Evolutionary conservation across 35 echinoderm and acorn worm species (phyloP).

Genomic region (Ophioderma brevispina): DNA sequence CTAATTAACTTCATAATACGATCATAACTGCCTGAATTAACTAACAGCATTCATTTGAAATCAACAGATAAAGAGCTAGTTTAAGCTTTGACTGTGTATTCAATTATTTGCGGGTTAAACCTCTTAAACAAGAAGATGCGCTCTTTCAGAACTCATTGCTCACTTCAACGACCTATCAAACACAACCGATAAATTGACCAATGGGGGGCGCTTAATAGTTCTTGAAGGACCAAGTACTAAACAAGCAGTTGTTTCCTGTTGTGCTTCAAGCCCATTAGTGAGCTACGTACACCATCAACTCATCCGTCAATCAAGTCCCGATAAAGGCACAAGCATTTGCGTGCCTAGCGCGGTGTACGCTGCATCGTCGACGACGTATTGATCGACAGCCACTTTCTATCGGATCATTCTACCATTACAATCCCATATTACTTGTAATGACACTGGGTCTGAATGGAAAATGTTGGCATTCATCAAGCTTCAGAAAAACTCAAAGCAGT

Average conservation of each 20-base stretch:
- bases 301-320: background rate
- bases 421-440: background rate
- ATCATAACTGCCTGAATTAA: too few species aligned
- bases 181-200: background rate
- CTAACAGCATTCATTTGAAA: too few species aligned
- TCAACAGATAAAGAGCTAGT: too few species aligned
- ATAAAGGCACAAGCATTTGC: background rate
- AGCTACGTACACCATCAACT: background rate
- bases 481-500: background rate
- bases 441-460: background rate
- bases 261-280: background rate
- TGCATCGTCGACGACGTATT: background rate
- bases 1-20: too few species aligned
- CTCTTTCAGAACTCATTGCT: too few species aligned
- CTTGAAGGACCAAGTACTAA: background rate
- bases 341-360: background rate
- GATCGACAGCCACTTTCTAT: background rate
- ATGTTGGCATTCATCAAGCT: background rate
- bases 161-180: background rate
- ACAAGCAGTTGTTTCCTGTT: slow-evolving; percentile 10
- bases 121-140: too few species aligned
- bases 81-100: too few species aligned
- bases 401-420: background rate
- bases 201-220: background rate
- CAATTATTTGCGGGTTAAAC: too few species aligned